Evolutionary conservation across 2,888 invertebrate species (phyloP), one percentile per base, ranked within the genome.

Genomic region (Heliconius erato): DNA sequence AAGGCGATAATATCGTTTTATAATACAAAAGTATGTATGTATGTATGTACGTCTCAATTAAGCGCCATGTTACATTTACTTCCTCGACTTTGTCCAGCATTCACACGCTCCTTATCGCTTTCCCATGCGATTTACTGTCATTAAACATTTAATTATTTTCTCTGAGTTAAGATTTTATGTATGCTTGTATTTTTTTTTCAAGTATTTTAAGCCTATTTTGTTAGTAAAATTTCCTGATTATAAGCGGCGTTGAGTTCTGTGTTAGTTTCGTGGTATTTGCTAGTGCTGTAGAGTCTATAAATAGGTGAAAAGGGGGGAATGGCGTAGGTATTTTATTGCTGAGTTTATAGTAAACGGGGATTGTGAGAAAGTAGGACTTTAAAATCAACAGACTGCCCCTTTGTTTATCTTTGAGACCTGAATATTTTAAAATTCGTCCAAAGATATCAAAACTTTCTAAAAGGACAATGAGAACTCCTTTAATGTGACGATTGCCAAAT

Each of bases 101-200:
- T 87, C 88, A 79, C 88, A 87, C 88, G 87, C 79, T 86, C 63
- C 71, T 79, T 85, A 86, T 86, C 86, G 82, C 74, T 81, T 87
- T 88, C 88, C 84, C 87, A 87, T 84, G 80, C 78, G 85, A 85
- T 84, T 85, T 84, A 69, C 79, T 67, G 74, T 84, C 79, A 82
- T 84, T 80, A 84, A 83, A 74, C 28, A 78, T 74, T 74, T 83
- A 83, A 84, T 84, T 85, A 84, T 77, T 44, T 78, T 79, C 71
- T 82, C 6, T 49, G 26, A 3, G 16, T 28, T 26, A 26, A 44
- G 4, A 67, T 44, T 78, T 28, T 3, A 35, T n/a, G 12, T n/a
- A 2, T 74, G n/a, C 32, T 23, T 63, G 9, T n/a, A 9, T 59
- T n/a, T 59, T 35, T 54, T 72, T 26, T 26, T 23, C 11, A 40